These are phyloP conservation scores for Drosophila acutilabella DNA, from an alignment of 2,888 invertebrate genomes.

Conservation along the genomic window DNA sequence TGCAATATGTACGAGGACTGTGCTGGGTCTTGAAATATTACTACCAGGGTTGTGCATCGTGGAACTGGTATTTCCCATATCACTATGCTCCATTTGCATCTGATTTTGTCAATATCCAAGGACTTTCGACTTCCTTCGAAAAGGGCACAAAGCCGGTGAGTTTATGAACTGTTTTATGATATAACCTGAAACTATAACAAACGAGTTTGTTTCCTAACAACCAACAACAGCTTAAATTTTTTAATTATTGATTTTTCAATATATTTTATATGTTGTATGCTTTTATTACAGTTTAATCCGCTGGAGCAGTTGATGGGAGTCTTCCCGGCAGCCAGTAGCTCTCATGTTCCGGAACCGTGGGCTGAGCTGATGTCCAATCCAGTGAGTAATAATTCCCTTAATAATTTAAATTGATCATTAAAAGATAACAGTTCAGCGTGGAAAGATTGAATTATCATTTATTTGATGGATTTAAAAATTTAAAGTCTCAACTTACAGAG, in stretches of 20 bases:
- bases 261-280: background rate
- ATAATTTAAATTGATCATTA: background rate
- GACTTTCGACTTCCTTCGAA: slow-evolving; percentile 94
- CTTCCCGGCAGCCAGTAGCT: slow-evolving; percentile 98
- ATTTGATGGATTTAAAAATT: no score
- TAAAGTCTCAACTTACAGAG: no score
- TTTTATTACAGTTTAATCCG: slow-evolving; percentile 92
- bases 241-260: slow-evolving; percentile 16
- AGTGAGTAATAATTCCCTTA: slow-evolving; percentile 86
- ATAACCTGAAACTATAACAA: background rate
- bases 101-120: slow-evolving; percentile 96
- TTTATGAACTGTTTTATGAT: background rate
- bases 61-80: slow-evolving; percentile 99
- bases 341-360: slow-evolving; percentile 97
- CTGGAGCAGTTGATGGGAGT: slow-evolving; percentile 99
- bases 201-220: slow-evolving; percentile 6
- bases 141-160: slow-evolving; percentile 94
- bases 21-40: slow-evolving; percentile 99
- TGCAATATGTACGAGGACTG: slow-evolving; percentile 97
- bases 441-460: no score
- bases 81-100: slow-evolving; percentile 99
- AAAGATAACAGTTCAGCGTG: no score
- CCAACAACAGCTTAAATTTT: background rate
- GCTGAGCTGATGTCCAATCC: slow-evolving; percentile 96
- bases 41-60: slow-evolving; percentile 99